Conservation (phyloP, 2,888 invertebrate genomes). For the Leucoma salicis region DNA sequence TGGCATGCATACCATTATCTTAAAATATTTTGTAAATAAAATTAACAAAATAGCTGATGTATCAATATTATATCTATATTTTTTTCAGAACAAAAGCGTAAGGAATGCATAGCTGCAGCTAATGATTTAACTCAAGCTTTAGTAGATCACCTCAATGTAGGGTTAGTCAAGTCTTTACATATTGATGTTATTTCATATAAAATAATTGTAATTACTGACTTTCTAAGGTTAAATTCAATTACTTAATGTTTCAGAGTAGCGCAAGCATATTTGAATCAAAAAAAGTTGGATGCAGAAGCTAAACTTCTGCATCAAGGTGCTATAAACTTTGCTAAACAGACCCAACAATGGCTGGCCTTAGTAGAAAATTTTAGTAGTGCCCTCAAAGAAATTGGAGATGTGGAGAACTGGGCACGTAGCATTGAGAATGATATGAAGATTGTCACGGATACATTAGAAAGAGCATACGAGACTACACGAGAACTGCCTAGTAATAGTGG, state of each 20-base stretch:
- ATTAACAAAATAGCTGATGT: neutral
- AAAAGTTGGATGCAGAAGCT: slow-evolving; percentile 97
- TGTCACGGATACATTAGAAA: slow-evolving; percentile 94
- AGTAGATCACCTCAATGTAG: slow-evolving; percentile 98
- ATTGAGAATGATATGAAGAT: slow-evolving; percentile 98
- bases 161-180: slow-evolving; percentile 85
- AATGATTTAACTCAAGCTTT: slow-evolving; percentile 96
- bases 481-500: slow-evolving; percentile 46
- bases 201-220: too few species aligned
- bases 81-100: slow-evolving; percentile 92
- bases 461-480: slow-evolving; percentile 91
- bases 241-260: slow-evolving; percentile 88
- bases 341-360: slow-evolving; percentile 97
- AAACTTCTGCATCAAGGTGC: slow-evolving; percentile 97
- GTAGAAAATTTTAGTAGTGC: slow-evolving; percentile 94
- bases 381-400: slow-evolving; percentile 98
- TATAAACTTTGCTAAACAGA: slow-evolving; percentile 97
- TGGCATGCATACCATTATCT: too few species aligned
- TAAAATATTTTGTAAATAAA: too few species aligned
- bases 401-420: slow-evolving; percentile 98
- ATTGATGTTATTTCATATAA: too few species aligned
- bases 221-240: neutral
- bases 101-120: slow-evolving; percentile 96
- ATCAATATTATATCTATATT: neutral
- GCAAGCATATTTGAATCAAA: slow-evolving; percentile 99